Base-by-base conservation (phyloP, 2,888 invertebrate species). In the Meiosimyza decipiens region DNA sequence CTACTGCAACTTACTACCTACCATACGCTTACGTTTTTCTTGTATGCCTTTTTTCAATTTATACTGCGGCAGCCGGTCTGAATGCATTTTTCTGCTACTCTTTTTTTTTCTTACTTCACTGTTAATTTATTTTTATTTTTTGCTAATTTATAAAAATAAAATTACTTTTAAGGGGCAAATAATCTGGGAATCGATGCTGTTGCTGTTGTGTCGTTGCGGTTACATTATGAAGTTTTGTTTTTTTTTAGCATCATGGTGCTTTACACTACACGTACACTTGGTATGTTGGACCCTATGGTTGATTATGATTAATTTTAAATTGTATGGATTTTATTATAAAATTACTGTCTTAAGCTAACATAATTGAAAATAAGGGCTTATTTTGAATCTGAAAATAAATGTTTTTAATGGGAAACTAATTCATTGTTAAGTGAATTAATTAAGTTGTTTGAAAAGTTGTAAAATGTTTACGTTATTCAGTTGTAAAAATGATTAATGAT, bases 131-230 rank as follows among this genome's bases (percentile, higher is more conserved):
- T 40, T 22, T 54, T 51, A 22, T 47, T 75, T 76, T 80, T 79
- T 78, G 81, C 82, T 82, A 82, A 82, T 82, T 81, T 82, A 80
- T 81, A 82, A 77, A 82, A 82, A 81, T 81, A 81, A 80, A 77
- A 76, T 76, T 71, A 72, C 52, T 71, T 50, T 65, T 28, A 49
- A 47, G 63, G 63, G 47, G 63, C 49, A 63, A 40, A 63, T 63
- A 63, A 63, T 63, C 63, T 63, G 63, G 63, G 63, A 63, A 63
- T 63, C 47, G 63, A 33, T 63, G 49, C 11, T 63, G 16, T 47
- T 63, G 63, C 15, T 47, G 63, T 18, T 47, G 18, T 63, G 18
- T 63, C 13, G 40, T 63, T 63, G 63, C n/a, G 40, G 16, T 49
- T 63, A 47, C 40, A 40, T n/a, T 63, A 47, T 63, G 18, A 18